These are phyloP conservation scores for Ceratoteleas bidentatus DNA, from an alignment of 1,140 invertebrate species.

Conservation along the genomic window DNA sequence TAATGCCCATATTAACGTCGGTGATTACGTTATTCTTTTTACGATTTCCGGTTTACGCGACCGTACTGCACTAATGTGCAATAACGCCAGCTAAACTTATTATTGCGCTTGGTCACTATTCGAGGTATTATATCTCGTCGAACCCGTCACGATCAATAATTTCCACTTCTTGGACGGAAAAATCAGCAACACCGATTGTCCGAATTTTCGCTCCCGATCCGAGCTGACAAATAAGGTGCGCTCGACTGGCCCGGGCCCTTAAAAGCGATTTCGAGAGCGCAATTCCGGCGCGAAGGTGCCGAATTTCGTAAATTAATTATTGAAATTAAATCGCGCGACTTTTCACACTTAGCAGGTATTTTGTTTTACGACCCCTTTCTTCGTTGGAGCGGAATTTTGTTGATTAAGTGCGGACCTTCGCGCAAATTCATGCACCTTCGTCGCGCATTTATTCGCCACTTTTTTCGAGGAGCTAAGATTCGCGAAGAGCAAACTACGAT, in stretches of 20 bases:
- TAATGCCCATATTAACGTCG: constrained; percentile 41
- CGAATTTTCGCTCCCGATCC: constrained; percentile 21
- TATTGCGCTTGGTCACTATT: constrained; percentile 61
- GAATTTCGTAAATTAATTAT: constrained; percentile 28
- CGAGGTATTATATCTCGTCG: constrained; percentile 56
- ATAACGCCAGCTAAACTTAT: constrained; percentile 61
- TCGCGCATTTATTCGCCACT: no score
- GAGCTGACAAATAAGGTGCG: constrained; percentile 32
- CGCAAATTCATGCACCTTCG: no score
- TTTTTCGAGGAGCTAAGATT: no score
- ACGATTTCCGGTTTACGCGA: constrained; percentile 54
- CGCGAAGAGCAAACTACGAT: no score
- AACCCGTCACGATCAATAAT: constrained; percentile 61
- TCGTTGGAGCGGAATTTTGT: no score
- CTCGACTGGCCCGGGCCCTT: constrained; percentile 13
- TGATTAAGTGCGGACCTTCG: no score
- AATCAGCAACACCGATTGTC: constrained; percentile 49
- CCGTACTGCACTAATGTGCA: constrained; percentile 57
- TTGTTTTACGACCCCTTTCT: background rate
- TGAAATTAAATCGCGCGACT: constrained; percentile 17
- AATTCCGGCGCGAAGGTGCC: constrained; percentile 11
- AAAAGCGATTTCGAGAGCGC: constrained; percentile 25
- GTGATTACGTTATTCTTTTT: constrained; percentile 60
- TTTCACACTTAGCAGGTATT: constrained; percentile 11
- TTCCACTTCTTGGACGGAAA: constrained; percentile 62